Base-by-base conservation (phyloP, 2,797 vertebrate genomes). In the Lepus oiostolus region DNA sequence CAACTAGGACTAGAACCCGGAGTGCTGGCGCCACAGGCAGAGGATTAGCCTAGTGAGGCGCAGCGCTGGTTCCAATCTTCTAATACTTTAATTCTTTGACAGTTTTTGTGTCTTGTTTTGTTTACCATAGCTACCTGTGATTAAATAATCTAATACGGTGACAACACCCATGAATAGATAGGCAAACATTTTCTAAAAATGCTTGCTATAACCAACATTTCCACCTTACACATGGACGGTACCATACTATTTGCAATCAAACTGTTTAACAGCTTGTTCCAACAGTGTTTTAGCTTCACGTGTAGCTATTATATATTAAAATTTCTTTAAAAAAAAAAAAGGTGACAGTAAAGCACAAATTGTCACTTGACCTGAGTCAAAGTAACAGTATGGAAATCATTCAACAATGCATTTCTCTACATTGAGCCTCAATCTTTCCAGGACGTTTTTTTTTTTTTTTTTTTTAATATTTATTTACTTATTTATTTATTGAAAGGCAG, bases 161-260 rank as follows among this genome's bases (percentile, higher is more conserved):
- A 58, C 35, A 87, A 76, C 1, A 65, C 8, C 67, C n/a, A 74
- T 19, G 32, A 79, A 17, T 35, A 65, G 62, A 87, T 72, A 28
- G 38, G 28, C 32, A 83, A 76, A 79, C 92, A 32, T 68, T 93
- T 77, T 28, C 60, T 90, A 88, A 58, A 87, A 90, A 94, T 68
- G 68, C 22, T 83, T 95, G 28, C 30, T 87, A 95, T 85, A 89
- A 50, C 9, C 35, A 91, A 70, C 52, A 90, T 85, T 89, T 95
- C 88, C 84, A 95, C 58, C 58, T 90, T 84, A 54, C 4, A 81
- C 2, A 58, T 85, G n/a, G 22, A 95, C 75, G 38, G 80, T 72
- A 68, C 5, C 13, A 89, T 30, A 77, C 32, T 67, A 84, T 71
- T 93, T 93, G 47, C 62, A 93, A 79, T 35, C 28, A 95, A 95